A percentile compares a stretch with the other conserved stretches of the same genome.
phyloP scores from a whole-genome alignment of 2,797 vertebrate species.

The Muscicapa comitata region DNA sequence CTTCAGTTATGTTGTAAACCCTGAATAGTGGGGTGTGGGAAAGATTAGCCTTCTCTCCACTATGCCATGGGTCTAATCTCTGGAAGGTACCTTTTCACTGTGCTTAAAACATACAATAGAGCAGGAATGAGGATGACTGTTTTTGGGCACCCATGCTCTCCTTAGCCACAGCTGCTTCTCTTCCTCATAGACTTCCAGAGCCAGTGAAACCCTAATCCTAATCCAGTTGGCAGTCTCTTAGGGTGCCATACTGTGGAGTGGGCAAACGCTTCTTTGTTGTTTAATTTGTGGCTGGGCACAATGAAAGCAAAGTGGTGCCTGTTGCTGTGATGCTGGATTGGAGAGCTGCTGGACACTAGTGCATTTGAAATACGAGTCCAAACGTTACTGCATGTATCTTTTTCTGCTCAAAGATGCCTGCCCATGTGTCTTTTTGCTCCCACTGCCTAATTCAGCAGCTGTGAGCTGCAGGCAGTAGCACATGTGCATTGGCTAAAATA shows the following conservation, averaged over 20 bases:
- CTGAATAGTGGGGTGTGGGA: background rate
- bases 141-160: background rate
- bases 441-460: constrained; percentile 35
- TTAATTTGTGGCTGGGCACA: background rate
- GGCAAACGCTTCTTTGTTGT: background rate
- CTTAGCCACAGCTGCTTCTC: background rate
- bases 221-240: background rate
- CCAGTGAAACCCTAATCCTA: background rate
- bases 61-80: background rate
- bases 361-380: background rate
- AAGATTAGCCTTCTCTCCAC: background rate
- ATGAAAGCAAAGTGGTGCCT: background rate
- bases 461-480: constrained; percentile 45
- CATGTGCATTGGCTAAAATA: constrained; percentile 61
- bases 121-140: background rate
- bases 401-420: constrained; percentile 6
- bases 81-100: background rate
- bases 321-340: background rate
- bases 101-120: background rate
- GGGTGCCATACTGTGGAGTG: background rate
- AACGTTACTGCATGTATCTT: background rate
- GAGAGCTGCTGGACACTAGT: background rate
- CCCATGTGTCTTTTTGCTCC: background rate
- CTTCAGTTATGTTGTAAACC: background rate
- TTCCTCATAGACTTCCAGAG: background rate